Base-by-base conservation (phyloP, 2,113 vertebrate species). In the Naja naja region DNA sequence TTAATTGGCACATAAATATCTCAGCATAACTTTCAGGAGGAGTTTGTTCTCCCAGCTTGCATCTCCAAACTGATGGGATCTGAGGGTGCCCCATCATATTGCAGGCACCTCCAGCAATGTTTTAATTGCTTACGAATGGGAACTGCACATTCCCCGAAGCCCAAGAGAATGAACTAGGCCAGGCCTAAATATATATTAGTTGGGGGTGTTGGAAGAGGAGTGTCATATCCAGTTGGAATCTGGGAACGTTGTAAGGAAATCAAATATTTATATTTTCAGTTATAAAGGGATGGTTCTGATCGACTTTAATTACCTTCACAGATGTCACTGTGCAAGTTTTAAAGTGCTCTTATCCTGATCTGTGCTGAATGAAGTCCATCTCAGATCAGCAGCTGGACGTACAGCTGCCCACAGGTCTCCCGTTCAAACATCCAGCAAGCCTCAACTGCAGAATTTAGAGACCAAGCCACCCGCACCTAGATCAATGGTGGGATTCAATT, bases 381-480 rank as follows among this genome's bases (percentile, higher is more conserved):
- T 94, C 94, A 95, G 93, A 92, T 94, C 93, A 30, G 39, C 96
- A 96, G 95, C 95, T 96, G 96, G 94, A 94, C 93, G 94, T 92
- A 85, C 93, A 97, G 96, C 88, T 94, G 89, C 93, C 91, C 93
- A 12, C 96, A 97, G 96, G 90, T 88, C 96, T 95, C 95, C 52
- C 39, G 93, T 93, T 95, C 93, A 96, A 95, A 95, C 93, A 92
- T 69, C 87, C 94, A 91, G 95, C 96, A 91, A 94, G 18, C 69
- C 34, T 49, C 56, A 34, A 81, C 53, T 56, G 89, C 95, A 90
- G 91, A 95, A 91, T 92, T 95, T 93, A 95, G 94, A 95, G 95
- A 97, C 94, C 94, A 96, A 97, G 97, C 97, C 95, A 96, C 97
- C 97, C 96, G 94, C 96, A 96, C 94, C 96, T 97, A 49, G 7